Conservation (phyloP, 2,797 vertebrate genomes). For the Ceryle rudis region DNA sequence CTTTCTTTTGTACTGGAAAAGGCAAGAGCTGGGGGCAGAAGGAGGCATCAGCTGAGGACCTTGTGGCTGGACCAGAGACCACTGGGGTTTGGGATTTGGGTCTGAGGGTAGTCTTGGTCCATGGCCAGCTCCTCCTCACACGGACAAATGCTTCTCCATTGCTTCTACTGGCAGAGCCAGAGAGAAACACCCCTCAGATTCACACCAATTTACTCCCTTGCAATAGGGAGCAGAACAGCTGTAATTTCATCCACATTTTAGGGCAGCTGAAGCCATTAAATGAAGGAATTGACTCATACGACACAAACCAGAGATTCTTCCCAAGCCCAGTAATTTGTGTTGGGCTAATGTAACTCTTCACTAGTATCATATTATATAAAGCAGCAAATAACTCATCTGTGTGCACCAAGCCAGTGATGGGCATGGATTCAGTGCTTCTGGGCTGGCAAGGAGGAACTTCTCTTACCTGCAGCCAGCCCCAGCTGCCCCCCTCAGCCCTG, state of each 20-base stretch:
- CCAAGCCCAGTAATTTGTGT: neutral
- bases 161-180: fast-evolving
- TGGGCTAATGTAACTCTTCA: neutral
- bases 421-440: neutral
- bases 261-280: neutral
- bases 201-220: neutral
- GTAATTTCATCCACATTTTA: neutral
- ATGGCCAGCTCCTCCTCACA: fast-evolving
- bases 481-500: fast-evolving
- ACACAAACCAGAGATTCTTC: neutral
- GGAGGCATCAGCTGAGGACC: neutral
- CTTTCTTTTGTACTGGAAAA: fast-evolving
- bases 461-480: neutral
- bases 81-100: neutral
- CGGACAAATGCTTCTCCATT: neutral
- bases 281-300: neutral
- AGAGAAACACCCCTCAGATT: neutral
- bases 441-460: neutral
- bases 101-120: fast-evolving
- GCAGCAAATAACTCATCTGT: neutral
- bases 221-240: neutral
- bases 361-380: neutral
- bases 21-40: neutral
- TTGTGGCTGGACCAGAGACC: fast-evolving
- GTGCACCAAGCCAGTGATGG: neutral